Evolutionary conservation across 2,113 vertebrate genomes (phyloP).

Genomic region (Eptatretus burgeri): DNA sequence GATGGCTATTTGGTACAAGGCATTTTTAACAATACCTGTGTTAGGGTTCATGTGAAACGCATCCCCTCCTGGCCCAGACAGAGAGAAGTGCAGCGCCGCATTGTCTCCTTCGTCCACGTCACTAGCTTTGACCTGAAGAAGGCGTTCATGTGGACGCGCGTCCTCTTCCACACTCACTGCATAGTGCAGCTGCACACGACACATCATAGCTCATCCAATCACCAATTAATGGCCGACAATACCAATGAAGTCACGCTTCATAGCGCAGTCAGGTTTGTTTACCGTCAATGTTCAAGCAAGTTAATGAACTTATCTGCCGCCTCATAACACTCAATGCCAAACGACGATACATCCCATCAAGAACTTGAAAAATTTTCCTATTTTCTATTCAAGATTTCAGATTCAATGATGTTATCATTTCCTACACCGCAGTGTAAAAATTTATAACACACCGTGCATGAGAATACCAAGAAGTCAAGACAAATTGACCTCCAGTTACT

Average conservation of each 20-base stretch:
- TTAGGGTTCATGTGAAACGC: conserved; percentile 47
- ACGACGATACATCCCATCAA: no score
- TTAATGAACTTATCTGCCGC: no score
- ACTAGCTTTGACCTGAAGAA: conserved; percentile 50
- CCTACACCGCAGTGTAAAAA: no score
- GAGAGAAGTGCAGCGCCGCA: conserved; percentile 47
- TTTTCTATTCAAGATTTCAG: no score
- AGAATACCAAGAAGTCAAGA: no score
- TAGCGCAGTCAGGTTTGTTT: not conserved
- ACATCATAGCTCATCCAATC: not conserved
- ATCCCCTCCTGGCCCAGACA: conserved; percentile 43
- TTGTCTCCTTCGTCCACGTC: conserved; percentile 86
- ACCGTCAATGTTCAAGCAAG: no score
- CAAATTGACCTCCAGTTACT: no score
- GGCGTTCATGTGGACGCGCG: conserved; percentile 33
- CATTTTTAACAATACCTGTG: conserved; percentile 29
- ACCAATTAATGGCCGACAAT: not conserved
- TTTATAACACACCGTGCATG: no score
- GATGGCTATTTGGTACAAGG: no score
- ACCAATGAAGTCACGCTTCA: not conserved
- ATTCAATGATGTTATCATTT: no score
- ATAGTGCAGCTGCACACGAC: conserved; percentile 27
- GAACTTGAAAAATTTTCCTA: no score
- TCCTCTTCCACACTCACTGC: conserved; percentile 53
- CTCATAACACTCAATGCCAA: no score